Evolutionary conservation across 1,140 invertebrate species (phyloP).

Genomic region (Leptinotarsa undecemlineata): DNA sequence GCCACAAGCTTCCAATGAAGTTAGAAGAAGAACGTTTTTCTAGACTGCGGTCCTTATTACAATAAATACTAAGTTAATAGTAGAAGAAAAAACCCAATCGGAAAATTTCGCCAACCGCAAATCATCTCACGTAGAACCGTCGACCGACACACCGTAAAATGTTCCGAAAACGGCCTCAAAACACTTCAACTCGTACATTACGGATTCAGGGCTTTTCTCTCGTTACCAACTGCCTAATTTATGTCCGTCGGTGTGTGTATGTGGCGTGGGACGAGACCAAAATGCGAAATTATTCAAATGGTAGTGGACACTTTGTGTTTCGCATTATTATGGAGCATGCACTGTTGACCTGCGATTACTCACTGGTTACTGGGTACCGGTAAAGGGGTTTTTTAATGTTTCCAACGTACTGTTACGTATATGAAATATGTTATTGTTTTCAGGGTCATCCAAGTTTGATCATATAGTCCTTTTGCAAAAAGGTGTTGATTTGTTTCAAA

Average conservation of each 20-base stretch:
- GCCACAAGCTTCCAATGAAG: too few species aligned
- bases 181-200: conserved; percentile 16
- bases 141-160: conserved; percentile 12
- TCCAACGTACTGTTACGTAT: background rate
- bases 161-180: conserved; percentile 2
- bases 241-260: conserved; percentile 13
- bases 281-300: conserved; percentile 22
- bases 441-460: background rate
- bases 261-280: conserved; percentile 19
- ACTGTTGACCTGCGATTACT: conserved; percentile 9
- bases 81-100: too few species aligned
- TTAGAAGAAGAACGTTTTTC: too few species aligned
- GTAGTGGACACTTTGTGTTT: conserved; percentile 9
- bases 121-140: conserved; percentile 6
- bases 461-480: too few species aligned
- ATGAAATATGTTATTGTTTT: background rate
- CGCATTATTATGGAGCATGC: conserved; percentile 18
- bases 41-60: too few species aligned
- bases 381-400: background rate
- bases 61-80: too few species aligned
- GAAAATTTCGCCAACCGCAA: background rate
- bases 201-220: conserved; percentile 14
- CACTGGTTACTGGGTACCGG: background rate
- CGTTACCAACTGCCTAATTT: conserved; percentile 11
- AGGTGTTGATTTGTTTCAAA: too few species aligned